phyloP scores from a whole-genome alignment of 2,888 invertebrate species.

The Lottia scabra region DNA sequence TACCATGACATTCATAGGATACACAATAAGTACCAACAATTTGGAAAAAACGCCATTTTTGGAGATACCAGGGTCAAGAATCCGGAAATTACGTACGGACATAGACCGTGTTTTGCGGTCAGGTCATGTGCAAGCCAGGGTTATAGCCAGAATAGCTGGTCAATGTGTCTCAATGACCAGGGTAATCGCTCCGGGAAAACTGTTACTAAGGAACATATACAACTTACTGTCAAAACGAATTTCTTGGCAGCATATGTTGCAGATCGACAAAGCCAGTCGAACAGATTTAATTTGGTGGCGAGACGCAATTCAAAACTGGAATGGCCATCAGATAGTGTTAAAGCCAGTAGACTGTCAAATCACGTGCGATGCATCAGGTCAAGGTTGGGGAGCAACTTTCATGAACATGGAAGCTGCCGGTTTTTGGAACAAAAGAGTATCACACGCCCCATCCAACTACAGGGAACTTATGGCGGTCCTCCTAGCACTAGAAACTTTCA shows the following conservation, averaged over 20 bases:
- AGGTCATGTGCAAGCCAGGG: background rate
- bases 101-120: background rate
- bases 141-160: slow-evolving; percentile 5
- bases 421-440: background rate
- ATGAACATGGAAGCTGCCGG: slow-evolving; percentile 4
- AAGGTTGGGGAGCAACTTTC: background rate
- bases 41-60: too few relatives aligned
- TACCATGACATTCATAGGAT: too few relatives aligned
- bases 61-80: too few relatives aligned
- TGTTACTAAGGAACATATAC: background rate
- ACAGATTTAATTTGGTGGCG: slow-evolving; percentile 6
- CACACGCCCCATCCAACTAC: background rate
- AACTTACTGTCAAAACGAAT: background rate
- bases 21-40: too few relatives aligned
- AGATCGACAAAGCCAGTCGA: background rate
- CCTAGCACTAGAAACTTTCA: background rate
- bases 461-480: slow-evolving; percentile 8
- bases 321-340: background rate
- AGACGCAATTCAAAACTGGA: background rate
- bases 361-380: background rate
- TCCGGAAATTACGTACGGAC: background rate
- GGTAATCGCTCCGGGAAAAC: slow-evolving; percentile 4
- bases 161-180: background rate
- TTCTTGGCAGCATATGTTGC: background rate
- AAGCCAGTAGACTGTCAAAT: too few relatives aligned